Conservation (phyloP, 2,113 vertebrate genomes). For the Malurus melanocephalus region DNA sequence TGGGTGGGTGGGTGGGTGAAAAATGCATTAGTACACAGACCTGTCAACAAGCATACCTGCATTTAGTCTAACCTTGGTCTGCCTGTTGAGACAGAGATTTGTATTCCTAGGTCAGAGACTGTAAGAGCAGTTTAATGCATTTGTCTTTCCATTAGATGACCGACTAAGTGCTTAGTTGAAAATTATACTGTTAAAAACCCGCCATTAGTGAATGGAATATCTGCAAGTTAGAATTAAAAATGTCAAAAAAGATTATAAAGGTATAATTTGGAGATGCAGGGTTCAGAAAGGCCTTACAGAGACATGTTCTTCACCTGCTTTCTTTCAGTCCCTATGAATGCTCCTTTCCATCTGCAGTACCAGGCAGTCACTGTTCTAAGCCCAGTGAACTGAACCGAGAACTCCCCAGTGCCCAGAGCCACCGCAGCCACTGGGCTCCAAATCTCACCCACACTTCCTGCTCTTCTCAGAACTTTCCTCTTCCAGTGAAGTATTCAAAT, state of each 20-base stretch:
- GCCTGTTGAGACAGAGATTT: background rate
- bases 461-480: background rate
- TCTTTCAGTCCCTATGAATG: background rate
- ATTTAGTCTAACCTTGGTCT: background rate
- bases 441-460: background rate
- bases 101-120: background rate
- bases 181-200: background rate
- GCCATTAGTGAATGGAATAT: background rate
- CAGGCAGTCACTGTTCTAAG: background rate
- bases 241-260: background rate
- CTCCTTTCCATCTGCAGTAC: background rate
- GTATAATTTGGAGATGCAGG: background rate
- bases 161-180: background rate
- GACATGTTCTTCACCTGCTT: background rate
- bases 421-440: background rate
- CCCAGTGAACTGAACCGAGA: rapidly evolving
- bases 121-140: background rate
- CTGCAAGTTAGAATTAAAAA: background rate
- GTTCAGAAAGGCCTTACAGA: background rate
- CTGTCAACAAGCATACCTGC: background rate
- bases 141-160: background rate
- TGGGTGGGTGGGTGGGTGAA: background rate
- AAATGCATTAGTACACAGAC: background rate
- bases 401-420: background rate
- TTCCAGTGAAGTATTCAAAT: background rate